Base-by-base conservation (phyloP, 2,797 vertebrate species). In the Intellagama lesueurii region DNA sequence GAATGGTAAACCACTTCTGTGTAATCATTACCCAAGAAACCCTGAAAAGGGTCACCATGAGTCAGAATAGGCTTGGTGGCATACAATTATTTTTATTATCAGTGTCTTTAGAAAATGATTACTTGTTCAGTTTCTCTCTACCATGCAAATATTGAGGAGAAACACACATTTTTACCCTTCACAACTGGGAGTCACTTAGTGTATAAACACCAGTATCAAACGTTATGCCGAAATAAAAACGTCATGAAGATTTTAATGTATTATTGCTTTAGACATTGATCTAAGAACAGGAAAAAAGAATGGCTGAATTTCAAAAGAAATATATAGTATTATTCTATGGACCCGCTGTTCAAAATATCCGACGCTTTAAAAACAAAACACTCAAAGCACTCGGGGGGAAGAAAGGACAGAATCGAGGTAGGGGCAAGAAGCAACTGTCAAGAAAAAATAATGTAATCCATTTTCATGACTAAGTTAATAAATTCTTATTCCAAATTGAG, bases 141-240 rank as follows among this genome's bases (percentile, higher is more conserved):
- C 49, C 30, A 66, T 49, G 56, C 7, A n/a, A 73, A 80, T 66
- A 44, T 75, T 30, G 60, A 32, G 12, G 14, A 83, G 16, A 76
- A 83, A 35, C n/a, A 72, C 26, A 83, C 28, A 35, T 81, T 88
- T 68, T 22, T 60, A 86, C 19, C 66, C 30, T 86, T 66, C 35
- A 64, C 17, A 68, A 66, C 1, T 11, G 22, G 24, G 8, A 28
- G 14, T 22, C 12, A 2, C 32, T 14, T 32, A 26, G 8, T 77
- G 75, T 30, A n/a, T 11, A 83, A 83, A 83, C 5, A 66, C 2
- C 19, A 83, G 8, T 68, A 75, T 82, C n/a, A 88, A 84, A 77
- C 76, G 35, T 28, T 76, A 26, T 17, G 26, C 35, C 24, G 60
- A 47, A 26, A 0, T 66, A 77, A 64, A 83, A 82, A 14, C 1